Base-by-base conservation (phyloP, 2,113 vertebrate species). In the Canis aureus region DNA sequence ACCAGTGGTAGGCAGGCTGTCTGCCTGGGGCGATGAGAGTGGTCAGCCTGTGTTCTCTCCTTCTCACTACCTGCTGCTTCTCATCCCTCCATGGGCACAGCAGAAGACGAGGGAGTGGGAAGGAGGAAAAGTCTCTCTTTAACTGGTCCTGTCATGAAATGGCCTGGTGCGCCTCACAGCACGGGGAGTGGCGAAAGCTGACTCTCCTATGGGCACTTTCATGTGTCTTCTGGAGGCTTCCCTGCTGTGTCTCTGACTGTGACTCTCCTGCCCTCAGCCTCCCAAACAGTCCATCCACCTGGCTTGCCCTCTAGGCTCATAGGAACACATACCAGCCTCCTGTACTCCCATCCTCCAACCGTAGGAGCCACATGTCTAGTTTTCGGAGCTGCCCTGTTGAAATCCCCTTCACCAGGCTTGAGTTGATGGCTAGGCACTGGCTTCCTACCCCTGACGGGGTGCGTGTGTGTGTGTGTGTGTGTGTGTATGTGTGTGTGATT, bases 111-210 rank as follows among this genome's bases (percentile, higher is more conserved):
- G 76, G 32, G 29, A 23, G 17, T n/a, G 35, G 62, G 22, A 94
- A 35, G 20, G 29, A 79, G 51, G 53, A 71, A 71, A 66, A 85
- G 67, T 76, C 74, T 67, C 59, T 89, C 23, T 90, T 88, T 91
- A 82, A 93, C 60, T 43, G 60, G n/a, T 13, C 73, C 49, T 59
- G 25, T 90, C 57, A 62, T 81, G 49, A 83, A 62, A n/a, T 9
- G 59, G 19, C 53, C 80, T 78, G 32, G 85, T 17, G 5, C 12
- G 69, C 27, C 80, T 87, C 69, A 71, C 2, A 35, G n/a, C 71
- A 74, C 43, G 67, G 19, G 7, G n/a, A 55, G 38, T 80, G 59
- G 74, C 85, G 62, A 80, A 89, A 80, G 11, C 35, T 27, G 66
- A 49, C 25, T 76, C 69, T 97, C 55, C 32, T 25, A 7, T 22